These are phyloP conservation scores for Potamarius usumacintae DNA, from an alignment of 2,113 vertebrate genomes.

Conservation along the genomic window DNA sequence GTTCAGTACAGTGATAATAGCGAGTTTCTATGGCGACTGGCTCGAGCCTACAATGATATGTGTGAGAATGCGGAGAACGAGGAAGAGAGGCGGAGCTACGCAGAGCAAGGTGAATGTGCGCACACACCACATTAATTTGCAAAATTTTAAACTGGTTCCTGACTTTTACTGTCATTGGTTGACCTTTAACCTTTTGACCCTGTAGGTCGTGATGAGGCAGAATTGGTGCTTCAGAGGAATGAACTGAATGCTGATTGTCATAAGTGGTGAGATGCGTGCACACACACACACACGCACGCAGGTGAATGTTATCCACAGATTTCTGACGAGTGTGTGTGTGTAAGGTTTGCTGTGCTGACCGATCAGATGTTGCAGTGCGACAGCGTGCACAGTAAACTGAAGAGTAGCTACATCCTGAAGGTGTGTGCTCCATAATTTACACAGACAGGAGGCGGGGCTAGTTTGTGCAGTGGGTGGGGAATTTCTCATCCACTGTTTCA, in stretches of 20 bases:
- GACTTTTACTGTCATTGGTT: not conserved
- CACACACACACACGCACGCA: not conserved
- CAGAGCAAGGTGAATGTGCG: constrained; percentile 70
- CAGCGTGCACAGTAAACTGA: constrained; percentile 72
- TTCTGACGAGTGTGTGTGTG: not conserved
- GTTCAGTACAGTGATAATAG: constrained; percentile 76
- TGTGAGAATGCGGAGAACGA: constrained; percentile 71
- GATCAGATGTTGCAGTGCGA: constrained; percentile 59
- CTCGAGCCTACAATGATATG: constrained; percentile 88
- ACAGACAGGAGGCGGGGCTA: not conserved
- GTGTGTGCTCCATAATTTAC: constrained; percentile 49
- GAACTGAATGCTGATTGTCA: constrained; percentile 82
- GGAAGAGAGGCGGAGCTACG: constrained; percentile 78
- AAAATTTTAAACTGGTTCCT: not conserved
- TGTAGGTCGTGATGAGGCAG: constrained; percentile 84
- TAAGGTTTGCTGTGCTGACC: constrained; percentile 70
- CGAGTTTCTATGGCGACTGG: constrained; percentile 90
- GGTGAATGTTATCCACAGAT: not conserved
- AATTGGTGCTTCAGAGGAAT: constrained; percentile 77
- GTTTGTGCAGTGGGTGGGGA: not conserved
- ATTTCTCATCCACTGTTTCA: not conserved
- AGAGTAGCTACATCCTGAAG: constrained; percentile 71
- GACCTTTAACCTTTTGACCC: constrained; percentile 12
- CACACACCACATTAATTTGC: not conserved
- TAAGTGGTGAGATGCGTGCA: constrained; percentile 76